Conservation (phyloP, 2,113 vertebrate species). For the Centrocercus urophasianus region DNA sequence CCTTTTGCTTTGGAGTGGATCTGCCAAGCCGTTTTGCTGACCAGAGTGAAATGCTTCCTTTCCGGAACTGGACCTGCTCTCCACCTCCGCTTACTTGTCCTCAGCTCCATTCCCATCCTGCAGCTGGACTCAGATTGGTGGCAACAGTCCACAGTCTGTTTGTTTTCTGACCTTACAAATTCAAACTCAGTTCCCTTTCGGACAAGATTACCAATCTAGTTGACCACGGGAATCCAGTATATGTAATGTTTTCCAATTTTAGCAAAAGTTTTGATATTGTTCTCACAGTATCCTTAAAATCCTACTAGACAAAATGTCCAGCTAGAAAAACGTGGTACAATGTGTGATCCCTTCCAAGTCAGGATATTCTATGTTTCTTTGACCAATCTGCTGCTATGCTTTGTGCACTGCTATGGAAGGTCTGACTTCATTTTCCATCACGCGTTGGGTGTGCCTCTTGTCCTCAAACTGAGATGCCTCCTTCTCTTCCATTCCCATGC, state of each 20-base stretch:
- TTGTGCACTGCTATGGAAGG: not conserved
- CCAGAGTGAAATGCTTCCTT: not conserved
- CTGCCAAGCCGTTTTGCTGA: not conserved
- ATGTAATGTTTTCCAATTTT: not conserved
- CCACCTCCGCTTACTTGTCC: not conserved
- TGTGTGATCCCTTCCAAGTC: not conserved
- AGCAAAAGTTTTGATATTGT: not conserved
- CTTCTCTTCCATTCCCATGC: not conserved
- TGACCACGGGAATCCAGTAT: not conserved
- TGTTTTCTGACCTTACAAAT: not conserved
- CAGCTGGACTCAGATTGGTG: not conserved
- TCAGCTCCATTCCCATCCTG: not conserved
- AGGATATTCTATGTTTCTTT: no score
- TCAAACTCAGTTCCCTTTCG: not conserved
- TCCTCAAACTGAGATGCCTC: not conserved
- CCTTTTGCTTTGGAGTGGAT: not conserved
- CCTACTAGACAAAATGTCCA: not conserved
- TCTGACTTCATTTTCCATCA: not conserved
- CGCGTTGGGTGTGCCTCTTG: not conserved
- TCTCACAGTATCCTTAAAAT: not conserved
- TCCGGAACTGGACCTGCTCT: not conserved
- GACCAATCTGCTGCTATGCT: not conserved
- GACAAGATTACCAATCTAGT: not conserved
- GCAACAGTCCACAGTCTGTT: not conserved
- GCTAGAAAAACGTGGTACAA: not conserved